Evolutionary conservation across 2,113 vertebrate species (phyloP), one percentile per base, ranked within the genome.

Genomic region (Brachirus orientalis): DNA sequence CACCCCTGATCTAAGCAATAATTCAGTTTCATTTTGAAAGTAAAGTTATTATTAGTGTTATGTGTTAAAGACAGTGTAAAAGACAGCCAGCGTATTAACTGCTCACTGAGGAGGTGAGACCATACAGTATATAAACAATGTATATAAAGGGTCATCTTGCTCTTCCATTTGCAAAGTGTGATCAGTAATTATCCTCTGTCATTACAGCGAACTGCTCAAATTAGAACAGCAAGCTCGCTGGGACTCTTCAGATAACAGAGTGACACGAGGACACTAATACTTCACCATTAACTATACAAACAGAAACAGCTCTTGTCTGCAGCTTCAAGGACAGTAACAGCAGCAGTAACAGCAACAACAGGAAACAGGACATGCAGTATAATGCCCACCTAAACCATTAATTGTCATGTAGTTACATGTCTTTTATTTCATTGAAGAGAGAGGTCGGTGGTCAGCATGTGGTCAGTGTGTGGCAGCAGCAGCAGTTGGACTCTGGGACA

Each of bases 181-280:
- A 92, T 89, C 83, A 88, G 83, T 87, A 92, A 92, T 91, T 90
- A 91, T 88, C 77, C 80, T 57, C 82, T 87, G 84, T 92, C 86
- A 91, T 89, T 91, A 88, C 77, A 57, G 81, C 65, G 75, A 87
- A 83, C 84, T 66, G 72, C 83, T 88, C 89, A 89, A 84, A 62
- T 16, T 46, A 79, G 80, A 83, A 56, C 20, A 58, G 79, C 78
- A 71, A 84, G 84, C 85, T 87, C 72, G 38, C 88, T 71, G 88
- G 88, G 79, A 78, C 81, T 76, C 77, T 84, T 77, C 76, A 86
- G 88, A 89, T 90, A 90, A 89, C 88, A 72, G 73, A 58, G 68
- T 80, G 76, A 89, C 83, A 90, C 4, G 1, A 65, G 45, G 54
- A 83, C 74, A 86, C 77, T 66, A 84, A 83, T 71, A 81, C 79